These are phyloP conservation scores for Boloria selene DNA, from an alignment of 2,888 invertebrate species.

Conservation along the genomic window DNA sequence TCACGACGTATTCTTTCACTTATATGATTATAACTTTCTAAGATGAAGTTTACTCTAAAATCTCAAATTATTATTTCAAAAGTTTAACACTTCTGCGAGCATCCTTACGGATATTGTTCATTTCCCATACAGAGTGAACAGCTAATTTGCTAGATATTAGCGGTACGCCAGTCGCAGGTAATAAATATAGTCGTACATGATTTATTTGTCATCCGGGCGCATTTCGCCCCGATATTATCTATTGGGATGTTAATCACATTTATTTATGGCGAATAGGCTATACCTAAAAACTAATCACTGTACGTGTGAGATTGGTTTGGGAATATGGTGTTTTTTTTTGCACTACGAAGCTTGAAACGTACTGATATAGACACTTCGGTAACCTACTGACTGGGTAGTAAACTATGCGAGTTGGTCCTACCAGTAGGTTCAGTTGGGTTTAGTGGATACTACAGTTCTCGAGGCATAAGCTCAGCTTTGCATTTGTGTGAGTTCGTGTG, in stretches of 20 bases:
- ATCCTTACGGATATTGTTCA: constrained; percentile 36
- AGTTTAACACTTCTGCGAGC: not conserved
- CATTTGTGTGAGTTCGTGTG: too few relatives aligned
- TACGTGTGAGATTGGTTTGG: not conserved
- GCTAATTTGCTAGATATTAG: constrained; percentile 52
- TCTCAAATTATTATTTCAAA: too few relatives aligned
- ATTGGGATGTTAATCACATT: constrained; percentile 40
- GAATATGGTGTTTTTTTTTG: too few relatives aligned
- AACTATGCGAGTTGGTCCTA: too few relatives aligned
- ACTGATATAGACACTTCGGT: too few relatives aligned
- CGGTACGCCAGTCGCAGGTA: constrained; percentile 44
- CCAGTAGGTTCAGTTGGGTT: too few relatives aligned
- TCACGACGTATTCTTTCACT: too few relatives aligned
- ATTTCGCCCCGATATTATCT: constrained; percentile 42
- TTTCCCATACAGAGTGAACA: constrained; percentile 42
- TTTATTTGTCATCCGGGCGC: constrained; percentile 46
- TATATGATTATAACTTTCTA: too few relatives aligned
- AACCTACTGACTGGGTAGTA: too few relatives aligned
- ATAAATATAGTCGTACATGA: constrained; percentile 45
- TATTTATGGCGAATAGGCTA: constrained; percentile 27
- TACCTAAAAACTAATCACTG: constrained; percentile 28
- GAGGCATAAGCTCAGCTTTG: too few relatives aligned
- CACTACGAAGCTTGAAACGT: too few relatives aligned
- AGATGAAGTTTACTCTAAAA: not conserved
- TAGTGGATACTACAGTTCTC: too few relatives aligned